Conservation (phyloP, 2,113 vertebrate genomes). For the Ginglymostoma cirratum region DNA sequence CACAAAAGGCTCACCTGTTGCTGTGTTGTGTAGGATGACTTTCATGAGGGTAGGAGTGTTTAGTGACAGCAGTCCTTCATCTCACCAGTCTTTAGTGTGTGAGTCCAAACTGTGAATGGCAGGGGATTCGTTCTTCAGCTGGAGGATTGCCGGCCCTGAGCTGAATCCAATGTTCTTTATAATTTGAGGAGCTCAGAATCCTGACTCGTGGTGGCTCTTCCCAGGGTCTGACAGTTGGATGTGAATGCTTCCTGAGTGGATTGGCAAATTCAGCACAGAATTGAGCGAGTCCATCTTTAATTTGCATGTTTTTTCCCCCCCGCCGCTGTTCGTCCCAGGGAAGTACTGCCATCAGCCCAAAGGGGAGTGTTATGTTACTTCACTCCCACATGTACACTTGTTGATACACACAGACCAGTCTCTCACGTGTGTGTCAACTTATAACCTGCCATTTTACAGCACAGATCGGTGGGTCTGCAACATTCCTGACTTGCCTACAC, state of each 20-base stretch:
- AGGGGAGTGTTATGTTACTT: neutral
- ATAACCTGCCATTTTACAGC: neutral
- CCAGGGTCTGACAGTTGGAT: neutral
- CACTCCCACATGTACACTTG: no score
- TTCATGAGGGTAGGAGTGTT: neutral
- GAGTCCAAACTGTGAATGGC: neutral
- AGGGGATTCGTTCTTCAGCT: neutral
- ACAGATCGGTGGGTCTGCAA: neutral
- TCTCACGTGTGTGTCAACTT: neutral
- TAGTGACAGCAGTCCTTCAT: neutral
- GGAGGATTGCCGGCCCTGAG: neutral
- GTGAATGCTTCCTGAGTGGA: neutral
- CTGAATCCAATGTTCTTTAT: neutral
- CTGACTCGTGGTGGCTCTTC: neutral
- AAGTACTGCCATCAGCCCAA: neutral
- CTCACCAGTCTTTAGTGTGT: neutral
- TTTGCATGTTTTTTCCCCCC: neutral
- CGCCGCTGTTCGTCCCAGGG: neutral
- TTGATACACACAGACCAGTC: no score
- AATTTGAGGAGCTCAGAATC: neutral
- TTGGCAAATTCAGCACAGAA: neutral
- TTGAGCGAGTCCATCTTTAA: neutral
- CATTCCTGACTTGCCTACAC: neutral
- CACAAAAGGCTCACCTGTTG: neutral
- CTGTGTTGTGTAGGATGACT: neutral